Evolutionary conservation across 2,113 vertebrate species (phyloP).

Genomic region (Ornithorhynchus anatinus): DNA sequence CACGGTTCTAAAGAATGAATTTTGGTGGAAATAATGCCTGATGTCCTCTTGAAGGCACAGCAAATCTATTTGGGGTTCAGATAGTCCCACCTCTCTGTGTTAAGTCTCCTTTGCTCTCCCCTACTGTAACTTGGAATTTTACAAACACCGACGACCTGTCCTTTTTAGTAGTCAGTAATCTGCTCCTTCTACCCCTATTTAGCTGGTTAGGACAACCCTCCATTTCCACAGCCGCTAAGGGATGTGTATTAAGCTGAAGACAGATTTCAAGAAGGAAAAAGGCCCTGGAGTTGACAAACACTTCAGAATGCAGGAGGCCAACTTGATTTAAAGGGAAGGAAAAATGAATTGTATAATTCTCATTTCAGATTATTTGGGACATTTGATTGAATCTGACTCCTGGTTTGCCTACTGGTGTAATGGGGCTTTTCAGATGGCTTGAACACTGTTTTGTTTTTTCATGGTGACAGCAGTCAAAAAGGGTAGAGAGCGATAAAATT

Average conservation of each 20-base stretch:
- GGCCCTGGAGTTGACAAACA: neutral
- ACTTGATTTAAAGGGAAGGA: neutral
- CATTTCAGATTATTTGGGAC: too few relatives aligned
- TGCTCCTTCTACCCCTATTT: too few relatives aligned
- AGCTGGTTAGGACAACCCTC: neutral
- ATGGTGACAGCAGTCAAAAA: neutral
- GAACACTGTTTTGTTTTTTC: neutral
- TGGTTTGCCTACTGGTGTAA: neutral
- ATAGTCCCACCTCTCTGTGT: neutral
- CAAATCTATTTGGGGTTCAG: neutral
- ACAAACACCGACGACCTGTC: too few relatives aligned
- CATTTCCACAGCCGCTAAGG: neutral
- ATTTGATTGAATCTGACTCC: too few relatives aligned
- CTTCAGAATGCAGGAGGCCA: neutral
- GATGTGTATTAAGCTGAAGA: neutral
- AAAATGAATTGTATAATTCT: too few relatives aligned
- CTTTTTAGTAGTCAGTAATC: neutral
- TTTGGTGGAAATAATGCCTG: neutral
- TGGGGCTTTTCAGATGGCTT: neutral
- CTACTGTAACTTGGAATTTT: neutral
- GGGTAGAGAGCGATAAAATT: neutral
- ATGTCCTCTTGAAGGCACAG: neutral
- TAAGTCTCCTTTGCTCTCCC: neutral
- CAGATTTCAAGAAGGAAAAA: slow-evolving; percentile 15
- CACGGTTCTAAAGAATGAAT: neutral